Percentiles rank a stretch among this genome's conserved stretches.
Conservation (phyloP, 2,888 invertebrate genomes). For the Amphipoea lucens region DNA sequence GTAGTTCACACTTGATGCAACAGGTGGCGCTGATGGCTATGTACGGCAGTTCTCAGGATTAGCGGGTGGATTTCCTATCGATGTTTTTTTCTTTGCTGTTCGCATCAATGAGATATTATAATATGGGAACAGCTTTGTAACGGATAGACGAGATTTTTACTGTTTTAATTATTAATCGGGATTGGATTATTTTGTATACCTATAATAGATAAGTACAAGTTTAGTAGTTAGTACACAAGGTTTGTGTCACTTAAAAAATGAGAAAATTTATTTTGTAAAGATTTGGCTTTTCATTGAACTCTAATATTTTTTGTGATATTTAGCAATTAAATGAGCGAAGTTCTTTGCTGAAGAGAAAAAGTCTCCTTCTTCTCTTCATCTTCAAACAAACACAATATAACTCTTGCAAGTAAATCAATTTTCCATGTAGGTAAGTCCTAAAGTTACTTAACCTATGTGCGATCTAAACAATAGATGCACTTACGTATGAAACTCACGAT, state of each 20-base stretch:
- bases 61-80: conserved; percentile 56
- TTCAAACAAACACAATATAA: neutral
- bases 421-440: neutral
- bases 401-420: neutral
- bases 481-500: conserved; percentile 36
- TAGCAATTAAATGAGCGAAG: neutral
- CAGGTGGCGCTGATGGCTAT: conserved; percentile 57
- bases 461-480: conserved; percentile 29
- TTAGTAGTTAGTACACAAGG: neutral
- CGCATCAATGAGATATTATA: conserved; percentile 34
- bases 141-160: neutral
- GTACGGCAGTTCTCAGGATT: conserved; percentile 49
- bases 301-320: neutral
- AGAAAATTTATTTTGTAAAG: neutral
- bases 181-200: neutral
- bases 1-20: conserved; percentile 58
- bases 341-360: neutral
- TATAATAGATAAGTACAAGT: neutral
- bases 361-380: neutral
- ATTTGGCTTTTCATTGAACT: neutral
- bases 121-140: conserved; percentile 4
- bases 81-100: conserved; percentile 44
- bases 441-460: neutral
- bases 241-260: too few relatives aligned
- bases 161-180: neutral